Evolutionary conservation across 2,113 vertebrate genomes (phyloP), one percentile per base, ranked within the genome.

Genomic region (Furnarius figulus): DNA sequence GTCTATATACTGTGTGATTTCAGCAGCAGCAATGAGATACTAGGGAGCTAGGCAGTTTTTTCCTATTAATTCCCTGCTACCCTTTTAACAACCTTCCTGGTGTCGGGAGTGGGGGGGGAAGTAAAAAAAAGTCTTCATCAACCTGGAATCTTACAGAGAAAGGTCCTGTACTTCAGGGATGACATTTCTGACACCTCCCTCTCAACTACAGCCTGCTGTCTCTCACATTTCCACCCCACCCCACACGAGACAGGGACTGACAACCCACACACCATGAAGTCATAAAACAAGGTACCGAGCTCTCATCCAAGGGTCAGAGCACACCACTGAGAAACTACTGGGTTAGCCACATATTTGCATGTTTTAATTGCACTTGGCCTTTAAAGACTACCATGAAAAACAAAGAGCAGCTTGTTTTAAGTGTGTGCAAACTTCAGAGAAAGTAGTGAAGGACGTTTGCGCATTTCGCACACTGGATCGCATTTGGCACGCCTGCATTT

Each of bases 1-100:
- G 33, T 85, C 81, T 87, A 61, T 50, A 67, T 58, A 77, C 59
- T 65, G 71, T 47, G 76, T 16, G 16, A 78, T 75, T 95, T 89
- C 53, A 70, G 85, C n/a, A 93, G 62, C 20, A 79, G 30, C 58
- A 70, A 73, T 33, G 53, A 91, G 46, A 79, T 73, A 66, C 16
- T 15, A 58, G 16, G 14, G 16, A 90, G 55, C 30, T 9, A 46
- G 23, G n/a, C 37, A 65, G 35, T 27, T 35, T 70, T 90, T 90
- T 47, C 21, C 31, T 63, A 21, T 58, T 3, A 74, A 71, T 78
- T 87, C 33, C 20, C 66, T 44, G 20, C 11, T 73, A 55, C 35
- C 30, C 81, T 63, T 81, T 33, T 44, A 77, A 81, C 9, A 81
- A 42, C 15, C 10, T 77, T 71, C 7, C 1, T 3, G 7, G 27